phyloP scores from a whole-genome alignment of 92 coral and sea anemone genomes.

The Isaurus tuberculatus region DNA sequence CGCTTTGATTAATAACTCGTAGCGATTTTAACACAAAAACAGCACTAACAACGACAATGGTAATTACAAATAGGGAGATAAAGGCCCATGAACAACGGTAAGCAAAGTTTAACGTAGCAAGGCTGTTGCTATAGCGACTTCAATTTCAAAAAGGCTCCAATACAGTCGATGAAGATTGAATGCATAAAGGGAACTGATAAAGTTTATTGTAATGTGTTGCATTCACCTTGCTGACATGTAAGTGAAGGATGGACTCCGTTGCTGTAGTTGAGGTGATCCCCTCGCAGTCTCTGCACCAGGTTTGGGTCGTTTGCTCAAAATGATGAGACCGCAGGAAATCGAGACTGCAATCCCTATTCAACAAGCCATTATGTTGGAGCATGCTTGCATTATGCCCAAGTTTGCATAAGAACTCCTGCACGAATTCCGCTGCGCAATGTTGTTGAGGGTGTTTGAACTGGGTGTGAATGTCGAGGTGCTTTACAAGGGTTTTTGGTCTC shows the following conservation, averaged over 20 bases:
- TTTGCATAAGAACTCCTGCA: conserved; percentile 18
- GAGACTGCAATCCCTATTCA: neutral
- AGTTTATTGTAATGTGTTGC: conserved; percentile 3
- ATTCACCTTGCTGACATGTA: conserved; percentile 15
- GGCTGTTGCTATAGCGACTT: neutral
- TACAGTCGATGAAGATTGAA: neutral
- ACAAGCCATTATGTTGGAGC: neutral
- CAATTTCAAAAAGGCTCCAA: neutral
- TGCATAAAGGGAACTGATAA: neutral
- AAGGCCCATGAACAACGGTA: neutral
- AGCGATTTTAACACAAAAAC: neutral
- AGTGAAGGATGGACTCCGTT: conserved; percentile 11
- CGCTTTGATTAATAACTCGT: neutral
- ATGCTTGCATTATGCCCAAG: conserved; percentile 7
- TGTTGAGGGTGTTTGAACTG: conserved; percentile 26
- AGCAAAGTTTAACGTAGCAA: conserved; percentile 4
- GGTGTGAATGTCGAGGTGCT: neutral
- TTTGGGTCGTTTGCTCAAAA: conserved; percentile 12
- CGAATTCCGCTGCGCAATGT: conserved; percentile 24
- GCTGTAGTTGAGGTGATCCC: neutral
- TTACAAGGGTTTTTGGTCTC: conserved; percentile 15
- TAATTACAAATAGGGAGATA: neutral
- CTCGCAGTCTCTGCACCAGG: conserved; percentile 14
- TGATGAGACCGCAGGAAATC: neutral
- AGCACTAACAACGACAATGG: conserved; percentile 20